Conservation (phyloP, 2,797 vertebrate species). For the Huso huso region DNA sequence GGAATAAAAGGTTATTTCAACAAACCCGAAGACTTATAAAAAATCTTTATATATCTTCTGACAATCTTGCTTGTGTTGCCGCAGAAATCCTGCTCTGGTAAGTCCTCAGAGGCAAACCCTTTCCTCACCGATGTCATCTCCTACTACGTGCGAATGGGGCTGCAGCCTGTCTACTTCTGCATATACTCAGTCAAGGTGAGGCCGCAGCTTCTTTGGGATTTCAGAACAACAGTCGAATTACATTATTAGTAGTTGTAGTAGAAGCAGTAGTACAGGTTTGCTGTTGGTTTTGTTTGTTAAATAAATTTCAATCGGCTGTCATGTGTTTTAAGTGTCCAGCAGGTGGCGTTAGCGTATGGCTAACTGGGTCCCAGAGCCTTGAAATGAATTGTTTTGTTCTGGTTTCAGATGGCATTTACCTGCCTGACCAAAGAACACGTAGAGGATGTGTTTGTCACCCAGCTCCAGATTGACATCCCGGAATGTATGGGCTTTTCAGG, state of each 20-base stretch:
- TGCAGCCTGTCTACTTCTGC: slow-evolving; percentile 79
- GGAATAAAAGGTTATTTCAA: slow-evolving; percentile 5
- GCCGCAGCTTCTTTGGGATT: not conserved
- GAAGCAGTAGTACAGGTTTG: not conserved
- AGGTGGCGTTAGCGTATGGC: too few relatives aligned
- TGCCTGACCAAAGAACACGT: slow-evolving; percentile 46
- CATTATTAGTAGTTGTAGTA: not conserved
- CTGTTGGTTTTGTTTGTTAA: not conserved
- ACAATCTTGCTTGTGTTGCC: slow-evolving; percentile 4
- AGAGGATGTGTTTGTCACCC: slow-evolving; percentile 80
- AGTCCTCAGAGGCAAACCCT: slow-evolving; percentile 52
- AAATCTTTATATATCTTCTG: too few relatives aligned
- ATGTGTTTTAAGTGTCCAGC: slow-evolving; percentile 5
- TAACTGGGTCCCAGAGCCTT: too few relatives aligned
- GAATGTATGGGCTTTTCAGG: slow-evolving; percentile 52
- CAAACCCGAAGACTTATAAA: too few relatives aligned
- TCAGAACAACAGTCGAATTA: not conserved
- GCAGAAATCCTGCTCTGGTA: slow-evolving; percentile 54
- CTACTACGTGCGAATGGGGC: slow-evolving; percentile 80
- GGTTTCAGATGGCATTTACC: slow-evolving; percentile 65
- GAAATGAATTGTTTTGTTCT: slow-evolving; percentile 9
- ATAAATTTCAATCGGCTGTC: not conserved
- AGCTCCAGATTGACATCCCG: slow-evolving; percentile 65
- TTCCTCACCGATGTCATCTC: slow-evolving; percentile 81
- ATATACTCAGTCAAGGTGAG: slow-evolving; percentile 79